phyloP scores from a whole-genome alignment of 2,797 vertebrate genomes.

The Macrochelys suwanniensis region DNA sequence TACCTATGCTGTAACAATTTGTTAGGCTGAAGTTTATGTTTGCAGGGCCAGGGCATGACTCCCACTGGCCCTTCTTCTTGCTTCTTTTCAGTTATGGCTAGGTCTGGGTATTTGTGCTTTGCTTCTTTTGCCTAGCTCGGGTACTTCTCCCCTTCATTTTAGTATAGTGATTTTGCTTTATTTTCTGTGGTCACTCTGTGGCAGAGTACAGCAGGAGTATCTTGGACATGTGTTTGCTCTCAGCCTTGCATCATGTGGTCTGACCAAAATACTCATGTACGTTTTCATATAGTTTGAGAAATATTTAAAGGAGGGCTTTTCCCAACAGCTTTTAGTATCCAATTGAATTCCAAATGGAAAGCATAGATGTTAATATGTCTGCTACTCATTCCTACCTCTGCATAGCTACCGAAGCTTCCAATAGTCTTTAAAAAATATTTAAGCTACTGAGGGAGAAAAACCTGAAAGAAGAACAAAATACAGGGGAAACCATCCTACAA shows the following conservation, averaged over 20 bases:
- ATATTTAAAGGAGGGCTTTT: neutral
- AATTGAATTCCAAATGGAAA: neutral
- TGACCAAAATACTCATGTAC: neutral
- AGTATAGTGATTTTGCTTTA: neutral
- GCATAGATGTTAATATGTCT: neutral
- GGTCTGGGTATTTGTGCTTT: neutral
- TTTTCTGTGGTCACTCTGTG: neutral
- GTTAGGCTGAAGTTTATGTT: conserved; percentile 48
- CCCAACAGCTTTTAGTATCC: neutral
- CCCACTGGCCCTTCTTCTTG: neutral
- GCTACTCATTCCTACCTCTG: neutral
- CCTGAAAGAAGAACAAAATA: conserved; percentile 31
- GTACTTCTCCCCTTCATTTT: neutral
- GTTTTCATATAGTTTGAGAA: neutral
- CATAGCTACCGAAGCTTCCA: neutral
- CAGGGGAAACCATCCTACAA: neutral
- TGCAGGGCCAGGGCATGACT: conserved; percentile 42
- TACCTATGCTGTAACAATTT: conserved; percentile 46
- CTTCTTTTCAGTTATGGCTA: neutral
- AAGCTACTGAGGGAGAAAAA: conserved; percentile 12
- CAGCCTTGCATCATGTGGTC: neutral
- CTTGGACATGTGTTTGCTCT: neutral
- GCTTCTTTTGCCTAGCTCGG: conserved; percentile 20
- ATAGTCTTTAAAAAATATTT: neutral
- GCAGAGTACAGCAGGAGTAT: neutral